These are phyloP conservation scores for Metopia argyrocephala DNA, from an alignment of 2,888 invertebrate species.

Conservation along the genomic window DNA sequence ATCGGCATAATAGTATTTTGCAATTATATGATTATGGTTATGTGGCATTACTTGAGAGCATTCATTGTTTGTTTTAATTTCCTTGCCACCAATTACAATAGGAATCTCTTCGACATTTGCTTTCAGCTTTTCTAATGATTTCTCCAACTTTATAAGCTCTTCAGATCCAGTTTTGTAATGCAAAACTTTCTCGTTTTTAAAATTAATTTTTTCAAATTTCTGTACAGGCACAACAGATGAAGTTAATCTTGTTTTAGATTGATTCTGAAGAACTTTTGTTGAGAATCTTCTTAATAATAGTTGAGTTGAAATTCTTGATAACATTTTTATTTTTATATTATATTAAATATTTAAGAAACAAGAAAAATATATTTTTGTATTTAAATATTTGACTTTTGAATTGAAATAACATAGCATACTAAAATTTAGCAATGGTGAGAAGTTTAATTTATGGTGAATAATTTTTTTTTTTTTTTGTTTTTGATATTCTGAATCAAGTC, in stretches of 20 bases:
- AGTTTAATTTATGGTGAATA: too few relatives aligned
- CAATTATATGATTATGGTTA: slow-evolving; percentile 89
- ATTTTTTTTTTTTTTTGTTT: too few relatives aligned
- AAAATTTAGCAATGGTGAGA: background rate
- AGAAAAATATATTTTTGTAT: background rate
- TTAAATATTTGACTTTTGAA: background rate
- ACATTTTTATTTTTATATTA: background rate
- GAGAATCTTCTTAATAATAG: background rate
- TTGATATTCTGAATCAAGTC: too few relatives aligned
- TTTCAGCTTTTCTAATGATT: slow-evolving; percentile 83
- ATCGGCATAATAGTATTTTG: slow-evolving; percentile 93
- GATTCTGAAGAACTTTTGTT: background rate
- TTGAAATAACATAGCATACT: background rate
- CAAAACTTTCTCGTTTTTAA: slow-evolving; percentile 88
- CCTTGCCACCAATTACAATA: slow-evolving; percentile 93
- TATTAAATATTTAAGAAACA: background rate
- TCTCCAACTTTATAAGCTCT: slow-evolving; percentile 86
- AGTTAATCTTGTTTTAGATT: background rate
- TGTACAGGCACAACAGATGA: slow-evolving; percentile 77
- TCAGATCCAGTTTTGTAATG: slow-evolving; percentile 88
- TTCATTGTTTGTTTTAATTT: slow-evolving; percentile 85
- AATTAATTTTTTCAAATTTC: slow-evolving; percentile 82
- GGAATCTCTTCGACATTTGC: slow-evolving; percentile 89
- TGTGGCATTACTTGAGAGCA: slow-evolving; percentile 92
- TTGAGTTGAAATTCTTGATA: background rate